Evolutionary conservation across 2,797 vertebrate genomes (phyloP).

Genomic region (Urophycis tenuis): DNA sequence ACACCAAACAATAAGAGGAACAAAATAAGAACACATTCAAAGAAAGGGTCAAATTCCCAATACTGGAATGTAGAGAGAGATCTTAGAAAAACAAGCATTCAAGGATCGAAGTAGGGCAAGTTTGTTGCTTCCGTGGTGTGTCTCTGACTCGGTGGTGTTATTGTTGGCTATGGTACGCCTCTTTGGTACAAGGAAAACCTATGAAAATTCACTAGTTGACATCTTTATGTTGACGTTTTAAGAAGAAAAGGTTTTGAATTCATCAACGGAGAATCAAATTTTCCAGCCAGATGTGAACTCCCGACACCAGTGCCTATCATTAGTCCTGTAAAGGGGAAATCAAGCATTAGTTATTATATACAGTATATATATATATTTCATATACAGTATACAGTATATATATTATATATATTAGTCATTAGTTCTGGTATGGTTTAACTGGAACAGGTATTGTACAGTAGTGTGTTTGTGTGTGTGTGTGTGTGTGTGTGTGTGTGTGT

Average conservation of each 20-base stretch:
- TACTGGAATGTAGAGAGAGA: constrained; percentile 86
- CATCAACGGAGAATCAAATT: constrained; percentile 57
- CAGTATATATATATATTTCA: too few species aligned
- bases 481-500: not conserved
- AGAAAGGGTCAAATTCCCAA: constrained; percentile 71
- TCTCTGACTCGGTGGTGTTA: constrained; percentile 41
- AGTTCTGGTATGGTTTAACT: too few species aligned
- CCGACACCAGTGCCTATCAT: constrained; percentile 38
- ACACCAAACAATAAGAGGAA: constrained; percentile 57
- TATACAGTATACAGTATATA: too few species aligned
- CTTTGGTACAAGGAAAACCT: constrained; percentile 79
- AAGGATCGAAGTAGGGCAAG: constrained; percentile 46
- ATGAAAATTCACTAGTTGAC: constrained; percentile 63
- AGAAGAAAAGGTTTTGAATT: constrained; percentile 40
- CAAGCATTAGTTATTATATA: not conserved
- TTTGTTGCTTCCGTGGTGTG: constrained; percentile 49
- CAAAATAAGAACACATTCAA: constrained; percentile 69
- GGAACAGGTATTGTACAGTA: too few species aligned
- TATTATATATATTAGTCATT: too few species aligned
- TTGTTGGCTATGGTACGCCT: constrained; percentile 38
- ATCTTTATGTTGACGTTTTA: constrained; percentile 27
- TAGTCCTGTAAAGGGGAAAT: constrained; percentile 41
- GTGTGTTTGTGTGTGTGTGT: constrained; percentile 4
- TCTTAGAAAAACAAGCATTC: constrained; percentile 65
- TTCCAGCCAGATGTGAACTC: constrained; percentile 56